phyloP scores from a whole-genome alignment of 2,888 invertebrate species.

The Taphrorychus bicolor region DNA sequence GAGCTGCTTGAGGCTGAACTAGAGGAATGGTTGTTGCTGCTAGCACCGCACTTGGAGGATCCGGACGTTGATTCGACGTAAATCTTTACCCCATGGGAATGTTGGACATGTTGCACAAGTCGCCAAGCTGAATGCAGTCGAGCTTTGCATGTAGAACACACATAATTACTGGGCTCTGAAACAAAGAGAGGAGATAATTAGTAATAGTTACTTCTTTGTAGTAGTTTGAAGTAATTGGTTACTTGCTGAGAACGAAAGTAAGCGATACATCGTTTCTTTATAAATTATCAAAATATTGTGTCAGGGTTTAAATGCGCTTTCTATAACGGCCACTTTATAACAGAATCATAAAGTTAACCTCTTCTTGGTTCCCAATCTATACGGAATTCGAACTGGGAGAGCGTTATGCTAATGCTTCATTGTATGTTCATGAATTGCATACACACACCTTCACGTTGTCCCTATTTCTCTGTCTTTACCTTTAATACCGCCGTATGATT shows the following conservation, averaged over 20 bases:
- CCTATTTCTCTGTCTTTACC: no score
- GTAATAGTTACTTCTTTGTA: background rate
- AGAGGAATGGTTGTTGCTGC: constrained; percentile 63
- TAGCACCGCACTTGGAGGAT: constrained; percentile 58
- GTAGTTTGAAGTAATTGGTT: background rate
- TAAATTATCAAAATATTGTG: no score
- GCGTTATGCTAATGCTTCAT: constrained; percentile 19
- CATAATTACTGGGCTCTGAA: constrained; percentile 93
- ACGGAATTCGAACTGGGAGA: background rate
- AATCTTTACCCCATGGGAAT: constrained; percentile 91
- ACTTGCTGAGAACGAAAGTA: no score
- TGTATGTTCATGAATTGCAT: constrained; percentile 48
- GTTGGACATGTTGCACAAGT: constrained; percentile 93
- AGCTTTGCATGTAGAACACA: constrained; percentile 93
- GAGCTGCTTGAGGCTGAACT: constrained; percentile 63
- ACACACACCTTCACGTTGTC: constrained; percentile 47
- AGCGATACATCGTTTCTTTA: no score
- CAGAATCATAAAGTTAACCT: no score
- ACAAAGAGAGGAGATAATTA: constrained; percentile 52
- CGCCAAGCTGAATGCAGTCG: constrained; percentile 94
- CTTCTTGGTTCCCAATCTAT: no score
- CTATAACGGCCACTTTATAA: no score
- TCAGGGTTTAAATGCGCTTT: no score
- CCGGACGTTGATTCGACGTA: constrained; percentile 74
- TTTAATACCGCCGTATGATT: constrained; percentile 43